Percentiles rank a stretch among this genome's conserved stretches.
These are phyloP conservation scores for Hippopotamyrus pictus DNA, from an alignment of 2,797 vertebrate genomes.

Conservation along the genomic window DNA sequence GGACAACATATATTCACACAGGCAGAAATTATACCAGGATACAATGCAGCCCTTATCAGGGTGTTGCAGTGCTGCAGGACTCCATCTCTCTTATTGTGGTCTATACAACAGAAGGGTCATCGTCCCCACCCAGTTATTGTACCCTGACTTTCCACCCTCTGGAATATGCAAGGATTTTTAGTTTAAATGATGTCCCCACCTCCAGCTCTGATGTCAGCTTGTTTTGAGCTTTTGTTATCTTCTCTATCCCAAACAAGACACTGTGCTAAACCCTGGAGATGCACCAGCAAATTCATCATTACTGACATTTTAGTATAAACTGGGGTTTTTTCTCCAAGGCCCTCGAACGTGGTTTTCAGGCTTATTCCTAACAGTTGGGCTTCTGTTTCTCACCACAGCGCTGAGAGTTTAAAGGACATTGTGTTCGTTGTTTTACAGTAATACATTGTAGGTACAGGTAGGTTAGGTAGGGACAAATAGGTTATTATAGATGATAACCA, in stretches of 20 bases:
- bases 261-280: not conserved
- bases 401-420: not conserved
- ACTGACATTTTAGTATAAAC: conserved; percentile 17
- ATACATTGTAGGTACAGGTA: not conserved
- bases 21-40: conserved; percentile 21
- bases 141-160: not conserved
- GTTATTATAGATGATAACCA: not conserved
- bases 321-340: not conserved
- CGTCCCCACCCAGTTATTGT: not conserved
- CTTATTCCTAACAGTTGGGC: not conserved
- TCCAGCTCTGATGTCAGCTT: not conserved
- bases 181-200: not conserved
- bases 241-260: not conserved
- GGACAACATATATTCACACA: not conserved
- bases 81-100: not conserved
- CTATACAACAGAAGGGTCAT: not conserved
- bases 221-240: not conserved
- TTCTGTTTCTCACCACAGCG: not conserved
- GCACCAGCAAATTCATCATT: conserved; percentile 43
- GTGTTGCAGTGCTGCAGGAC: conserved; percentile 35
- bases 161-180: not conserved
- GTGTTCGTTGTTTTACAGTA: not conserved
- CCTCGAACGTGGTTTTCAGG: conserved; percentile 6
- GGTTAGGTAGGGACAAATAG: not conserved
- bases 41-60: conserved; percentile 45